These are phyloP conservation scores for Melanogrammus aeglefinus DNA, from an alignment of 2,797 vertebrate genomes.

Conservation along the genomic window DNA sequence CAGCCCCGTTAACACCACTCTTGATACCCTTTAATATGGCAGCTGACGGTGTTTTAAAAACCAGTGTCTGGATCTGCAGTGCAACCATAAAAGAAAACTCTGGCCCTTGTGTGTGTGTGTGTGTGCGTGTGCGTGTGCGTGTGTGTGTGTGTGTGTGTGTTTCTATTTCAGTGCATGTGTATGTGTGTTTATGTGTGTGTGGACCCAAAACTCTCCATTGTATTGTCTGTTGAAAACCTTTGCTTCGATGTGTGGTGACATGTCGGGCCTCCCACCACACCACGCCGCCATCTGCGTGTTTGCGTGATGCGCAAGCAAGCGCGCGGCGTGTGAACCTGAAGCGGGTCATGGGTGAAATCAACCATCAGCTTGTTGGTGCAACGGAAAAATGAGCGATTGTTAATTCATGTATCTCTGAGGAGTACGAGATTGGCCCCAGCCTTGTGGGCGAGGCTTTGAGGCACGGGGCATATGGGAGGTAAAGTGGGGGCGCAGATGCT, in stretches of 20 bases:
- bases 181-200: too few species aligned
- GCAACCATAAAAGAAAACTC: not conserved
- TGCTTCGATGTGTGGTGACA: conserved; percentile 8
- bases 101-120: not conserved
- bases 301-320: conserved; percentile 31
- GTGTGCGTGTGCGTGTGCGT: not conserved
- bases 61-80: not conserved
- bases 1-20: not conserved
- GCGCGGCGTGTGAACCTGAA: conserved; percentile 33
- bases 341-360: conserved; percentile 58
- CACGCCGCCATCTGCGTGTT: conserved; percentile 19
- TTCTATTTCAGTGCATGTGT: too few species aligned
- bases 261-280: conserved; percentile 11
- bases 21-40: not conserved
- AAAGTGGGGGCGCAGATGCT: conserved; percentile 67
- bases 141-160: too few species aligned
- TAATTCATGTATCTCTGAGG: conserved; percentile 67
- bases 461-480: conserved; percentile 68
- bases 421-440: conserved; percentile 64
- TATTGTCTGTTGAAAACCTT: not conserved
- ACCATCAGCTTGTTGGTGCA: conserved; percentile 59
- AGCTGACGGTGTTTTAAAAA: not conserved
- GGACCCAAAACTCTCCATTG: not conserved
- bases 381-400: conserved; percentile 66
- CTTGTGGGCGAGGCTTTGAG: conserved; percentile 59